These are phyloP conservation scores for Ericerus pela DNA, from an alignment of 1,140 invertebrate genomes.

Conservation along the genomic window DNA sequence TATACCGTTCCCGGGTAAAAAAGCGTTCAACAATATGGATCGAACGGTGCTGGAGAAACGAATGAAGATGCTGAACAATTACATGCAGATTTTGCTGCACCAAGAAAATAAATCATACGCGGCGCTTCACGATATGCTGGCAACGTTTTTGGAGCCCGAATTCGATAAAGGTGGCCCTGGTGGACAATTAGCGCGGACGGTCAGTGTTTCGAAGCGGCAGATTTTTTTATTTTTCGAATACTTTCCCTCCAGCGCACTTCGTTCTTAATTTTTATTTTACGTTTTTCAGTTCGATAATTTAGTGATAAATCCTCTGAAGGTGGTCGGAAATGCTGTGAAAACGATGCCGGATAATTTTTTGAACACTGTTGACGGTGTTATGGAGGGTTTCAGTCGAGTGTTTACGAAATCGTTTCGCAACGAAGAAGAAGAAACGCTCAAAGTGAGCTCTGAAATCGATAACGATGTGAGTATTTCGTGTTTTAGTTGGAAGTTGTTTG, in stretches of 20 bases:
- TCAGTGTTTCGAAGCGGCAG: slow-evolving; percentile 24
- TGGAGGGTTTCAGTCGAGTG: slow-evolving; percentile 51
- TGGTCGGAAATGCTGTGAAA: slow-evolving; percentile 52
- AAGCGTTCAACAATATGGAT: slow-evolving; percentile 85
- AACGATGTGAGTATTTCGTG: slow-evolving; percentile 35
- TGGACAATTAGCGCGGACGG: slow-evolving; percentile 41
- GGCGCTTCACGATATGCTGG: slow-evolving; percentile 49
- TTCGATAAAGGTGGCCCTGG: slow-evolving; percentile 50
- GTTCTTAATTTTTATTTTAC: slow-evolving; percentile 20
- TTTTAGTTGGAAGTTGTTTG: background rate
- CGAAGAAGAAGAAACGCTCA: slow-evolving; percentile 26
- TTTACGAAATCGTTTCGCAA: slow-evolving; percentile 15
- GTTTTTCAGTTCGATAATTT: slow-evolving; percentile 46
- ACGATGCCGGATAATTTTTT: slow-evolving; percentile 69
- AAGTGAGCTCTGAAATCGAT: slow-evolving; percentile 45
- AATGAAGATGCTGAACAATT: slow-evolving; percentile 69
- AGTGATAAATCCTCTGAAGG: slow-evolving; percentile 64
- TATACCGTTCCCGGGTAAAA: slow-evolving; percentile 78
- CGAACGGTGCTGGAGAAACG: slow-evolving; percentile 70
- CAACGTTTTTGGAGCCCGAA: slow-evolving; percentile 55
- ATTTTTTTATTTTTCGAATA: background rate
- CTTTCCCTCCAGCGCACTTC: too few relatives aligned
- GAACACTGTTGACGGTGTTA: slow-evolving; percentile 64
- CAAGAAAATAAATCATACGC: slow-evolving; percentile 41
- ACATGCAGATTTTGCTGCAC: slow-evolving; percentile 55